Base-by-base conservation (phyloP, 1,140 invertebrate species). In the Metopolophium dirhodum region DNA sequence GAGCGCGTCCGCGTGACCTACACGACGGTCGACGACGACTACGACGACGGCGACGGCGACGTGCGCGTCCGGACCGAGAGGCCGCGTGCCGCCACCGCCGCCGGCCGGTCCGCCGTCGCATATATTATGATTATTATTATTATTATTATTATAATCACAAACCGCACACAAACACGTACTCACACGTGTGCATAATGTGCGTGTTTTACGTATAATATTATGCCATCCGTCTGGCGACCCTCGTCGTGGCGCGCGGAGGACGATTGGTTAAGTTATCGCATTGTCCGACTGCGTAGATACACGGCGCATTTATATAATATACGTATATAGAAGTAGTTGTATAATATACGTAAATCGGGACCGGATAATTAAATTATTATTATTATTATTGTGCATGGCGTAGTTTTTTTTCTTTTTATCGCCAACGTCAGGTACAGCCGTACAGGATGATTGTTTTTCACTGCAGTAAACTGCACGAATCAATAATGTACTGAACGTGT, bases 61-160 rank as follows among this genome's bases (percentile, higher is more conserved):
- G 35, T 41, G n/a, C 30, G 30, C 61, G 61, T 77, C 61, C 82
- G 82, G 37, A 83, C 35, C 18, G 82, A 7, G 82, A 83, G 82
- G 82, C 82, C 82, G 82, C 82, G 82, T 83, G 82, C n/a, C 82
- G n/a, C 82, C 61, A 77, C 30, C 61, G n/a, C 61, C 61, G n/a
- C 22, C 82, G 82, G n/a, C 82, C 37, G 7, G 35, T 83, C 30
- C 35, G 20, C 22, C 82, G 82, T 83, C 82, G 82, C 37, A 83
- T 83, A 37, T 20, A n/a, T 18, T n/a, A n/a, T n/a, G n/a, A n/a
- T n/a, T n/a, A n/a, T n/a, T n/a, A n/a, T 18, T n/a, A 68, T n/a
- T n/a, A 18, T 61, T 61, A 61, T 61, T 30, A 61, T 61, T 3
- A 61, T 68, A 61, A 61, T 61, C 26, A 26, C 61, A 14, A 68